phyloP scores from a whole-genome alignment of 1,140 invertebrate species.

The Zaprionus ghesquierei region DNA sequence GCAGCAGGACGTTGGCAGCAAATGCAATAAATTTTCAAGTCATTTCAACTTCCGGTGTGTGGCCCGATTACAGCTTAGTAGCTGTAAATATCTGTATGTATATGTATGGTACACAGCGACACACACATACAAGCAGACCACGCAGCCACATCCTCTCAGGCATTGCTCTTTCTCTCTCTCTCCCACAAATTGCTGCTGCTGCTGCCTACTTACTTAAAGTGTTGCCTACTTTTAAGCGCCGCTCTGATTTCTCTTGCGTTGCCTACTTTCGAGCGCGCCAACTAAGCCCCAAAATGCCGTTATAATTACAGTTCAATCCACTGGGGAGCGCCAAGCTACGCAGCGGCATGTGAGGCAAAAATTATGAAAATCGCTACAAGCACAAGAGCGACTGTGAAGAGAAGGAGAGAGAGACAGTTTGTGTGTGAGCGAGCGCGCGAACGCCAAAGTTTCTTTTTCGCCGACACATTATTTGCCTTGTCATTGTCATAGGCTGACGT shows the following conservation, averaged over 20 bases:
- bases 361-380: constrained; percentile 30
- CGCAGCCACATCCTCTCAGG: background rate
- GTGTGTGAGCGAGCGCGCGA: constrained; percentile 12
- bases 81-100: constrained; percentile 63
- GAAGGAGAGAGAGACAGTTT: background rate
- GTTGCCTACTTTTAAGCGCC: constrained; percentile 11
- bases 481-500: constrained; percentile 63
- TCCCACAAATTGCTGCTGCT: background rate
- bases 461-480: constrained; percentile 54
- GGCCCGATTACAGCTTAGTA: constrained; percentile 80
- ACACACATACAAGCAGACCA: constrained; percentile 15
- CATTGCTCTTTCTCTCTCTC: background rate
- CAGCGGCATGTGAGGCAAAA: constrained; percentile 26
- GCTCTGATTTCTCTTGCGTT: background rate
- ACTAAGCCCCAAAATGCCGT: constrained; percentile 21
- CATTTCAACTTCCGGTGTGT: constrained; percentile 80
- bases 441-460: constrained; percentile 39
- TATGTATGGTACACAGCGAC: constrained; percentile 18
- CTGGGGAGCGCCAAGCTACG: constrained; percentile 18
- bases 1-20: constrained; percentile 48
- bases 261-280: background rate
- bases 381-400: background rate
- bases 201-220: background rate
- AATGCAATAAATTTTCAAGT: constrained; percentile 82
- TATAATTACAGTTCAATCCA: constrained; percentile 73